Percentiles rank a stretch among this genome's conserved stretches.
Evolutionary conservation across 2,113 vertebrate genomes (phyloP).

Genomic region (Aegotheles bennettii): DNA sequence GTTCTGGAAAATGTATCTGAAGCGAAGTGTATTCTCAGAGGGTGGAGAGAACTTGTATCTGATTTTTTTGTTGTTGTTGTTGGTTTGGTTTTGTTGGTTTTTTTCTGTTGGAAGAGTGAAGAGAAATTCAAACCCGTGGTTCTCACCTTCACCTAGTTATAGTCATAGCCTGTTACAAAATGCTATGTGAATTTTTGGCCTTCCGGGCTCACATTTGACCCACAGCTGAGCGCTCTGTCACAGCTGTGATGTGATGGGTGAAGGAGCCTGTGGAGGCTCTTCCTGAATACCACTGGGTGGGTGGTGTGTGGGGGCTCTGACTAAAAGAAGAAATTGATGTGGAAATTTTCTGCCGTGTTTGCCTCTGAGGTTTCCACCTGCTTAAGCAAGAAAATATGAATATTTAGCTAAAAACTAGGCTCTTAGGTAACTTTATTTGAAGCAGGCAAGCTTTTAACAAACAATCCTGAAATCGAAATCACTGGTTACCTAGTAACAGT

Average conservation of each 20-base stretch:
- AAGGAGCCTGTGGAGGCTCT: background rate
- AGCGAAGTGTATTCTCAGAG: background rate
- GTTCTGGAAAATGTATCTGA: background rate
- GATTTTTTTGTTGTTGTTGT: background rate
- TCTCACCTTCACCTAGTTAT: background rate
- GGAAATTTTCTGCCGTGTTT: background rate
- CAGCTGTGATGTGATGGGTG: background rate
- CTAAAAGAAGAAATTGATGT: background rate
- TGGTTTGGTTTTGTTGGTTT: background rate
- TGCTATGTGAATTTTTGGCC: background rate
- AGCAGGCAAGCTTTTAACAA: slow-evolving; percentile 12
- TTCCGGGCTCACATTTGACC: background rate
- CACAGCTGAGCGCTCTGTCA: background rate
- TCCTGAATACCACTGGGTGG: background rate
- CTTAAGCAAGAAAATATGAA: background rate
- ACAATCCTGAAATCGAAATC: background rate
- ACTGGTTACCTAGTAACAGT: slow-evolving; percentile 25
- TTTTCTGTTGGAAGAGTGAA: background rate
- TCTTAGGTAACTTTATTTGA: background rate
- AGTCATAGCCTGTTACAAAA: background rate
- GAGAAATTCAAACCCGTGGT: background rate
- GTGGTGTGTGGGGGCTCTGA: background rate
- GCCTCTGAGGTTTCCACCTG: background rate
- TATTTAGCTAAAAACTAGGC: background rate
- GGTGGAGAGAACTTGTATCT: background rate